Base-by-base conservation (phyloP, 2,113 vertebrate species). In the Rutilus rutilus region DNA sequence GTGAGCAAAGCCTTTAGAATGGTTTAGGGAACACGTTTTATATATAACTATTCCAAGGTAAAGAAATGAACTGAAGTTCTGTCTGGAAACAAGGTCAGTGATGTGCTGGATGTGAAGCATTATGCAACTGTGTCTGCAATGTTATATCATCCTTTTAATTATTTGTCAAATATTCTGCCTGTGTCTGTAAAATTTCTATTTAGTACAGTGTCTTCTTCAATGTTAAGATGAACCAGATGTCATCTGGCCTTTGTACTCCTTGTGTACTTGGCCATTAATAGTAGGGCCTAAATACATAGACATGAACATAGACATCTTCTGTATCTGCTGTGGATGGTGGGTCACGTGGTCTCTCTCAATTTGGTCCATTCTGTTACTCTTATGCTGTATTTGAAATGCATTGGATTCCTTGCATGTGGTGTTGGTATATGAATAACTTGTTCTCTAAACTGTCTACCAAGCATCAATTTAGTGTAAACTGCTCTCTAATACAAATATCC, bases 201-300 rank as follows among this genome's bases (percentile, higher is more conserved):
- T 25, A 25, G 59, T 39, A n/a, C 21, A 39, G 5, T n/a, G 60
- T 74, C 12, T 42, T 45, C 19, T 47, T n/a, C 23, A 45, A 2
- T 73, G 69, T 47, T 25, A 25, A 74, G n/a, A 74, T 74, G 42
- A 74, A 74, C 71, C 71, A 74, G 23, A 47, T 45, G 12, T 47
- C 42, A 47, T 74, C 23, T 74, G 71, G 71, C 39, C 12, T 74
- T 74, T 74, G 21, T 10, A 39, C 65, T 39, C 65, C 69, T n/a
- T 42, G 21, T 6, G 30, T 23, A 42, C 21, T 39, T 42, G 33
- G 36, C 36, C 23, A 42, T 36, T 73, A 11, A 42, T 23, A 42
- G 19, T 11, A 36, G 19, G 15, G 1, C 64, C 36, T 73, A 73
- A 42, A 73, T 73, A 73, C 36, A 14, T 14, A 50, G 47, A 50